Evolutionary conservation across 2,888 invertebrate genomes (phyloP).

Genomic region (Elysia crispata): DNA sequence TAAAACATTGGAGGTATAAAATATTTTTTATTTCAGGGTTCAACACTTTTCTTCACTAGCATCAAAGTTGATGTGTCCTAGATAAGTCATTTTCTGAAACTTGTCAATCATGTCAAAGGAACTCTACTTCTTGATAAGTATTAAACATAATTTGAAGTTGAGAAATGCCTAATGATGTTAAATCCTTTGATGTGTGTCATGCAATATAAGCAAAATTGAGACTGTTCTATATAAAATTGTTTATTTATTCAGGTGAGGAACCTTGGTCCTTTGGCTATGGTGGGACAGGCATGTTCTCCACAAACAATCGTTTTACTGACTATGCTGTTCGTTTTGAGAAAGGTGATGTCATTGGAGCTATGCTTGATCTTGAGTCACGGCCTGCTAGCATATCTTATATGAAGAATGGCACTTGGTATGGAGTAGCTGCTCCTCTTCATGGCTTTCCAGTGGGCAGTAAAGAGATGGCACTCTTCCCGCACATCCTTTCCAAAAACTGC

Average conservation of each 20-base stretch:
- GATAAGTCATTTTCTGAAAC: too few relatives aligned
- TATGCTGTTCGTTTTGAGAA: slow-evolving; percentile 86
- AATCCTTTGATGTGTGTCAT: too few relatives aligned
- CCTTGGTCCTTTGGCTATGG: slow-evolving; percentile 88
- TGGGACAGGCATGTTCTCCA: slow-evolving; percentile 88
- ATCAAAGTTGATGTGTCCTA: too few relatives aligned
- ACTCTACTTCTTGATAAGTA: too few relatives aligned
- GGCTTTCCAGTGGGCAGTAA: slow-evolving; percentile 80
- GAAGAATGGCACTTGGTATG: slow-evolving; percentile 88
- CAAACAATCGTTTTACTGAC: slow-evolving; percentile 86
- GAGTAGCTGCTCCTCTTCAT: slow-evolving; percentile 85
- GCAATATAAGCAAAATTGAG: too few relatives aligned
- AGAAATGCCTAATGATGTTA: too few relatives aligned
- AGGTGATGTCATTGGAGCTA: slow-evolving; percentile 88
- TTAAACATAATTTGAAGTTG: too few relatives aligned
- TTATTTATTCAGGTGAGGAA: slow-evolving; percentile 82
- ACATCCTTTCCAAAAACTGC: slow-evolving; percentile 92
- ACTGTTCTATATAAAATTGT: neutral
- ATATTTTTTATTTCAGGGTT: too few relatives aligned
- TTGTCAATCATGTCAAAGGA: too few relatives aligned
- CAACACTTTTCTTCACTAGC: too few relatives aligned
- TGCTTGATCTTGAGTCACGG: slow-evolving; percentile 85
- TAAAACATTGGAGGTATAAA: too few relatives aligned
- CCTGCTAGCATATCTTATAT: slow-evolving; percentile 88
- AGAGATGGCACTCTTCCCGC: slow-evolving; percentile 89